Evolutionary conservation across 2,113 vertebrate genomes (phyloP).

Genomic region (Pomatorhinus ruficollis): DNA sequence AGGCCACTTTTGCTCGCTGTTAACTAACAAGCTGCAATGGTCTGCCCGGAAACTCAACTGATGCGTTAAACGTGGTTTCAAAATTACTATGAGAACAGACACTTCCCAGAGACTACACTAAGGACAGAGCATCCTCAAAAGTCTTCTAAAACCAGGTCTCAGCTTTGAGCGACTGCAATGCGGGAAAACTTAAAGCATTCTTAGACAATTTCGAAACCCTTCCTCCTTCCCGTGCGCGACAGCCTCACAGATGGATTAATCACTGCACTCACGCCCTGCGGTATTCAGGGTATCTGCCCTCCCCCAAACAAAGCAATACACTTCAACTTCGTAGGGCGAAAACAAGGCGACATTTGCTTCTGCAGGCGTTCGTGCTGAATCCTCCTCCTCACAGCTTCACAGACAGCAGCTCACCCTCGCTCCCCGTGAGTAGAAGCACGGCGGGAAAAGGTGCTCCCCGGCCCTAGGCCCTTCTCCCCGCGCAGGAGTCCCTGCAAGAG

Average conservation of each 20-base stretch:
- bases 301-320: neutral
- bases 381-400: neutral
- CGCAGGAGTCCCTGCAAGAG: neutral
- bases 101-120: neutral
- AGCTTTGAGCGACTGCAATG: neutral
- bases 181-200: neutral
- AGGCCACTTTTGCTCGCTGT: neutral
- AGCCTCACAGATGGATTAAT: neutral
- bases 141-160: neutral
- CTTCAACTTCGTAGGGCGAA: neutral
- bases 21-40: neutral
- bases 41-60: neutral
- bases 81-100: neutral
- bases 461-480: neutral
- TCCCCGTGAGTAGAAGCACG: rapidly evolving
- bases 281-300: neutral
- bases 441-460: neutral
- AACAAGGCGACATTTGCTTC: neutral
- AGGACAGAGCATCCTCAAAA: neutral
- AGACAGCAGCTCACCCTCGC: rapidly evolving
- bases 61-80: neutral
- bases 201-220: neutral
- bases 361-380: neutral
- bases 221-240: neutral
- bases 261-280: neutral